A percentile compares a stretch with the other conserved stretches of the same genome.
phyloP scores from a whole-genome alignment of 2,113 vertebrate species.

The Atractosteus spatula region DNA sequence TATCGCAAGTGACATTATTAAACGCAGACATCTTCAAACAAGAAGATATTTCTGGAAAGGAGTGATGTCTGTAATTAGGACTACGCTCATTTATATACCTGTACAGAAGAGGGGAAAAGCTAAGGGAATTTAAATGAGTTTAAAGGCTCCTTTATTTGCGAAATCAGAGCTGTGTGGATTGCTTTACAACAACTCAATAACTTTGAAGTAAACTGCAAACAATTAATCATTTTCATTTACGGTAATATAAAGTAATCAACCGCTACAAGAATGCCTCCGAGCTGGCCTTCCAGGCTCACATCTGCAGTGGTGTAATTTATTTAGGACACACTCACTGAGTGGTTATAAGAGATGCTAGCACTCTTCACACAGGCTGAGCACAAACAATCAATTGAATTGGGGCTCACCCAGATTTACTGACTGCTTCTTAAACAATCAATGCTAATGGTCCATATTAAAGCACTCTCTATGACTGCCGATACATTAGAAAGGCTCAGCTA shows the following conservation, averaged over 20 bases:
- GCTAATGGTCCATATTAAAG: conserved; percentile 10
- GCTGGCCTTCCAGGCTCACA: neutral
- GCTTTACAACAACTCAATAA: neutral
- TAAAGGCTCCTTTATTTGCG: neutral
- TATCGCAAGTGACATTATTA: too few species aligned
- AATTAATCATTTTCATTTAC: conserved; percentile 12
- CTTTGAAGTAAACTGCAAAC: neutral
- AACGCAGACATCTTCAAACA: too few species aligned
- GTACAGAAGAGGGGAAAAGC: too few species aligned
- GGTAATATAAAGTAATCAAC: conserved; percentile 7
- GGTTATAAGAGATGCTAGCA: neutral
- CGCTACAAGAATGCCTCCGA: conserved; percentile 5
- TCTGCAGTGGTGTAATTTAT: neutral
- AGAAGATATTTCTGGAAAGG: too few species aligned
- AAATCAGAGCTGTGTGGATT: neutral
- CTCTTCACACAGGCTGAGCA: neutral
- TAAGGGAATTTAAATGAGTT: too few species aligned
- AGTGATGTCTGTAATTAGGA: too few species aligned
- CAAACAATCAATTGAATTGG: neutral
- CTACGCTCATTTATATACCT: too few species aligned
- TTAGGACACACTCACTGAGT: neutral
- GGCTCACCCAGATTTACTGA: conserved; percentile 4
- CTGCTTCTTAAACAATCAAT: conserved; percentile 6
- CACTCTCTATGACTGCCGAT: neutral
- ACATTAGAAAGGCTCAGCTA: neutral